phyloP scores from a whole-genome alignment of 2,888 invertebrate genomes.

The Ypsolopha sequella region DNA sequence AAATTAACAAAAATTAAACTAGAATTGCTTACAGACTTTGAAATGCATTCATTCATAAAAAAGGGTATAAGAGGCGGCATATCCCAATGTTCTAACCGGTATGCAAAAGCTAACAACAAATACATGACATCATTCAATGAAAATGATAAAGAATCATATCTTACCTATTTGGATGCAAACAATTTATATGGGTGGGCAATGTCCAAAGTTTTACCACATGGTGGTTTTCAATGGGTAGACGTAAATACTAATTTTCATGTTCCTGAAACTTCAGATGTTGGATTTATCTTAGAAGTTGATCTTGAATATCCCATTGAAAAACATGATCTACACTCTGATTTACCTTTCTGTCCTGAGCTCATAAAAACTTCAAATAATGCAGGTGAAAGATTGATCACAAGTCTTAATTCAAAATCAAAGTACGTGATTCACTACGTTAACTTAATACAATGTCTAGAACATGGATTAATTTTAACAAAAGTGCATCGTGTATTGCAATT shows the following conservation, averaged over 20 bases:
- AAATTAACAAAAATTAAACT: slow-evolving; percentile 11
- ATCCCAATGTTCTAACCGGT: slow-evolving; percentile 15
- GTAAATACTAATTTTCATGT: slow-evolving; percentile 8
- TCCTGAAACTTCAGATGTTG: slow-evolving; percentile 7
- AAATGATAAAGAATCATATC: slow-evolving; percentile 13
- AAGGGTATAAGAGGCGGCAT: slow-evolving; percentile 14
- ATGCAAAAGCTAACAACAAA: slow-evolving; percentile 25
- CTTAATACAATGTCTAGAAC: no score
- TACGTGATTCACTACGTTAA: no score
- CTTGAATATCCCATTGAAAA: slow-evolving; percentile 17
- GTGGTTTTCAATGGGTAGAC: slow-evolving; percentile 23
- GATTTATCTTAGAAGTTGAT: slow-evolving; percentile 25
- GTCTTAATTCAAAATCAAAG: no score
- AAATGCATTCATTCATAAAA: slow-evolving; percentile 13
- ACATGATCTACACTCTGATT: no score
- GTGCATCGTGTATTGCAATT: no score
- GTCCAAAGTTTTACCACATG: slow-evolving; percentile 20
- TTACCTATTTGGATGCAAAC: slow-evolving; percentile 27
- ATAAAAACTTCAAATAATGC: no score
- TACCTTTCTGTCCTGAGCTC: no score
- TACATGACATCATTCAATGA: slow-evolving; percentile 17
- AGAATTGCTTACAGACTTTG: slow-evolving; percentile 14
- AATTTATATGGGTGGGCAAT: slow-evolving; percentile 31
- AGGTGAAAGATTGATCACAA: no score
- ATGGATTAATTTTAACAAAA: no score